Evolutionary conservation across 2,888 invertebrate genomes (phyloP).

Genomic region (Scrobipalpa costella): DNA sequence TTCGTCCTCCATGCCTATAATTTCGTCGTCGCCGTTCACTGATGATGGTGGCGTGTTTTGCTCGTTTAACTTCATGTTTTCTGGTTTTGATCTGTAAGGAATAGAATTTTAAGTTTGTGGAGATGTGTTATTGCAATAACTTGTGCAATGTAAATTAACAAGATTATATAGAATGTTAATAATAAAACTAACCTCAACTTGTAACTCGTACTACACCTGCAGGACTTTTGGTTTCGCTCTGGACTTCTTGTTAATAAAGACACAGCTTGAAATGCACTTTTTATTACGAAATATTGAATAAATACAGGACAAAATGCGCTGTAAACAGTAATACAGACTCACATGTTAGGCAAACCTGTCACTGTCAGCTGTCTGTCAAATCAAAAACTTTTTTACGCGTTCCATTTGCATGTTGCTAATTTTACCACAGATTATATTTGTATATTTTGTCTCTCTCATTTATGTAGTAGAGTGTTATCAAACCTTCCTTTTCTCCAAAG

Average conservation of each 20-base stretch:
- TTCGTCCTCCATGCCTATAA: slow-evolving; percentile 71
- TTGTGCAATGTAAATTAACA: not conserved
- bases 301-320: not conserved
- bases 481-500: not conserved
- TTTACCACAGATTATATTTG: not conserved
- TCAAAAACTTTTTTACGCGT: not conserved
- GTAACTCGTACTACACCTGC: not conserved
- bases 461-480: not conserved
- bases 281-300: not conserved
- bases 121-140: not conserved
- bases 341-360: not conserved
- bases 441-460: not conserved
- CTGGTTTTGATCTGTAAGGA: not conserved
- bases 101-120: not conserved
- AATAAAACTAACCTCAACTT: slow-evolving; percentile 3
- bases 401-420: not conserved
- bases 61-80: slow-evolving; percentile 49
- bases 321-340: slow-evolving; percentile 7
- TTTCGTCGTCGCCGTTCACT: slow-evolving; percentile 75
- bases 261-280: not conserved
- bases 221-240: not conserved
- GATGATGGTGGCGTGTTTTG: slow-evolving; percentile 79
- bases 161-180: not conserved
- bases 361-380: not conserved
- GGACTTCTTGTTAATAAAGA: not conserved